phyloP scores from a whole-genome alignment of 2,888 invertebrate genomes.

The Ecliptopera silaceata region DNA sequence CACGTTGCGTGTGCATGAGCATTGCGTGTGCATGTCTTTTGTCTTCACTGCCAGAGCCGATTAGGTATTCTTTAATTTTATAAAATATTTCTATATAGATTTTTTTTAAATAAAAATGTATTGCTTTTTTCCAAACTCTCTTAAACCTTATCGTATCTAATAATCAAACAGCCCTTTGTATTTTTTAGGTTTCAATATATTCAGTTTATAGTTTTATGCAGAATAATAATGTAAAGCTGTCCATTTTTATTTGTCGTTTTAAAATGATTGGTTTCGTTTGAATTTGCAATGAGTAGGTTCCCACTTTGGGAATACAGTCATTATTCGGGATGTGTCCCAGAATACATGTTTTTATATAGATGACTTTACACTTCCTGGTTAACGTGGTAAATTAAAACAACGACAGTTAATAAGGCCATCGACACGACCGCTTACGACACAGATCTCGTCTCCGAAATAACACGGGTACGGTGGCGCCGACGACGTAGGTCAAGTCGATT shows the following conservation, averaged over 20 bases:
- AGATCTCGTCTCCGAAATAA: slow-evolving; percentile 61
- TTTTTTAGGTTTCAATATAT: no score
- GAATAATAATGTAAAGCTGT: no score
- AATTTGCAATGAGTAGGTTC: not conserved
- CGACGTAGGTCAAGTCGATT: slow-evolving; percentile 77
- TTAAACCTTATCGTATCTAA: no score
- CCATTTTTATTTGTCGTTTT: no score
- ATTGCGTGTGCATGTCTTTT: slow-evolving; percentile 20
- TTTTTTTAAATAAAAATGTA: no score
- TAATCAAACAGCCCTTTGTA: no score
- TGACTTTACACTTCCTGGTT: slow-evolving; percentile 18
- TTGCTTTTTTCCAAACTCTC: no score
- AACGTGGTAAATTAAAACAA: slow-evolving; percentile 21
- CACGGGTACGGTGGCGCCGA: slow-evolving; percentile 56
- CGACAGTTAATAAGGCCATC: slow-evolving; percentile 52
- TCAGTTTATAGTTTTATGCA: no score
- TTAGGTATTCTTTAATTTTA: no score
- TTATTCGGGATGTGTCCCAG: not conserved
- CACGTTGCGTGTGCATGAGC: slow-evolving; percentile 31
- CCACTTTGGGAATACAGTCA: not conserved
- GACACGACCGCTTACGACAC: slow-evolving; percentile 54
- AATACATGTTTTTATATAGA: not conserved
- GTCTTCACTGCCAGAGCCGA: slow-evolving; percentile 2
- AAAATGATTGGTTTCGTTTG: not conserved
- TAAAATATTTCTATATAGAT: no score